Base-by-base conservation (phyloP, 2,113 vertebrate genomes). In the Actinemys pallida region DNA sequence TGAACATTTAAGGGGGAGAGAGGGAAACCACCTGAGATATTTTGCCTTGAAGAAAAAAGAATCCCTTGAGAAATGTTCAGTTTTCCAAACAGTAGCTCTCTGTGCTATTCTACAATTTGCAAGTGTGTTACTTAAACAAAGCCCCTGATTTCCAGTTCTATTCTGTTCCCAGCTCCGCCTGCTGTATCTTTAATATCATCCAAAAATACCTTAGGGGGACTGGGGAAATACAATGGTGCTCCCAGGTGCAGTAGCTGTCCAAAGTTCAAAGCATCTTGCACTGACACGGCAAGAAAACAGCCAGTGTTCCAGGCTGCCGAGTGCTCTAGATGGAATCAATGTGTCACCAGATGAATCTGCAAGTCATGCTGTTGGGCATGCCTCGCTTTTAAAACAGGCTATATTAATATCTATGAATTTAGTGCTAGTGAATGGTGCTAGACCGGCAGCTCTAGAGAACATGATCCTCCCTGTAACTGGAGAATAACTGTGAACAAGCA, bases 281-380 rank as follows among this genome's bases (percentile, higher is more conserved):
- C 8, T 8, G 16, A 10, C 25, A 17, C 1, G 1, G 14, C 8
- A 20, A 45, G 39, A 25, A 76, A 76, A 8, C 9, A 1, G 45
- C 2, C 27, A 50, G 16, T 14, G 24, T 47, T 47, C 75, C 75
- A 47, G 35, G 31, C 62, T 69, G 62, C 62, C 31, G 8, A 69
- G 62, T n/a, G 35, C 62, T 69, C 31, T 69, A 17, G 2, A 19
- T n/a, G 65, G 52, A 76, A 86, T 65, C 31, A 24, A 47, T 0
- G 0, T 47, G 35, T 19, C 39, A 62, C 13, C 20, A 13, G 5
- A 49, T n/a, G 19, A 80, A 90, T 84, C n/a, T 24, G 84, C 0
- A 2, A 22, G 20, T 17, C 7, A 20, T 1, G 13, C 0, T 0
- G 1, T 27, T 42, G n/a, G 35, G 16, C 17, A 8, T 3, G 4